Base-by-base conservation (phyloP, 2,888 invertebrate genomes). In the Osmoderma eremita region DNA sequence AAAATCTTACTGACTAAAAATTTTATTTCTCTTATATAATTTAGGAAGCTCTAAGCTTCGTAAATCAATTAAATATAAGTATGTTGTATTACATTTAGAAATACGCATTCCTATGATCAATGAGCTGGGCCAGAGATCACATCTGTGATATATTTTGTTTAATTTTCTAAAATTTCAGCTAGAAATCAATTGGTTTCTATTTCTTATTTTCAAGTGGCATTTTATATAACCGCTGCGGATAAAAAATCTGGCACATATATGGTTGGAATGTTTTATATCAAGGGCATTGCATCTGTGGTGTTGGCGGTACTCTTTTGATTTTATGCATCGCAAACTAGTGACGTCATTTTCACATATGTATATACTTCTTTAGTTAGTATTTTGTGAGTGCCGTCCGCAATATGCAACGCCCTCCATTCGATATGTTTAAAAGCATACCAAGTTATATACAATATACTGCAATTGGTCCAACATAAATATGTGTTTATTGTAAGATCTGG, bases 241-340 rank as follows among this genome's bases (percentile, higher is more conserved):
- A 86, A 86, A 86, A 85, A 85, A 84, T 86, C 86, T 86, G 86
- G 86, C 86, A 86, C 86, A 86, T 86, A 85, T 83, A 86, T 84
- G 86, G 86, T 86, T 86, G 86, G 86, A 86, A 86, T 86, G 86
- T 86, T 86, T 84, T 78, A 61, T 53, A 50, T 56, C 61, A 42
- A 54, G 58, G 22, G 58, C 45, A 50, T 24, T 48, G 45, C 39
- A 51, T 51, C 10, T 51, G 50, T 39, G 51, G 30, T 49, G 15
- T 17, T 22, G 5, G 1, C 42, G 30, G 45, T 24, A 42, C 42
- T n/a, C 39, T 63, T 65, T 65, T 58, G 58, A 65, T 65, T 58
- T 58, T 39, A 39, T 22, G 41, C 56, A n/a, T 5, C 39, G 4
- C 12, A n/a, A n/a, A n/a, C n/a, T 12, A 53, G 5, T 22, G 22